Conservation (phyloP, 2,888 invertebrate species). For the Aphrophora alni region DNA sequence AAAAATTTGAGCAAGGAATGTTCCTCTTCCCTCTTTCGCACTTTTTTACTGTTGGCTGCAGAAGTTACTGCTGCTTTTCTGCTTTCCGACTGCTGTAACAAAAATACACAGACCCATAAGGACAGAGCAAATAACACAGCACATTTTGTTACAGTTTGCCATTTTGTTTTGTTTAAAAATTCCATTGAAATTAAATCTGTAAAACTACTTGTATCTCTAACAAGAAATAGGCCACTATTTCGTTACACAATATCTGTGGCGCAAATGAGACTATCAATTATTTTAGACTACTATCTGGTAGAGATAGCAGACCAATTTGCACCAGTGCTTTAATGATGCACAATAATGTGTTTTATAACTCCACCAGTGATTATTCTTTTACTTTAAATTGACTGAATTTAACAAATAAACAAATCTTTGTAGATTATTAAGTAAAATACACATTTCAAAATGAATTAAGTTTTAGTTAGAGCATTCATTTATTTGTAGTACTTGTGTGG, state of each 20-base stretch:
- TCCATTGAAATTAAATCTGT: too few species aligned
- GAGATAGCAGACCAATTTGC: neutral
- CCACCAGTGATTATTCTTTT: neutral
- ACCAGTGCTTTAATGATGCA: neutral
- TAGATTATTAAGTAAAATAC: too few species aligned
- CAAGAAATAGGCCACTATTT: too few species aligned
- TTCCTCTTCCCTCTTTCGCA: conserved; percentile 55
- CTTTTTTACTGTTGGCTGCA: conserved; percentile 56
- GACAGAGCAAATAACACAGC: neutral
- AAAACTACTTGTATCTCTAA: too few species aligned
- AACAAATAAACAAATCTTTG: too few species aligned
- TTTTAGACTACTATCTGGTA: too few species aligned
- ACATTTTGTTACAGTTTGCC: neutral
- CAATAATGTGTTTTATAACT: neutral
- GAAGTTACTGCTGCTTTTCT: conserved; percentile 22
- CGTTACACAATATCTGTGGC: too few species aligned
- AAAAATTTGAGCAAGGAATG: conserved; percentile 72
- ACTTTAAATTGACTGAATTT: too few species aligned
- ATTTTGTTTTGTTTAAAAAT: neutral
- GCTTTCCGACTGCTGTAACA: conserved; percentile 40
- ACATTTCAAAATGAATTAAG: too few species aligned
- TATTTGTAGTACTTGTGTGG: too few species aligned
- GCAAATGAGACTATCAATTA: too few species aligned
- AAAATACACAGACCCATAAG: neutral
- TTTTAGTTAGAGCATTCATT: too few species aligned